Base-by-base conservation (phyloP, 2,888 invertebrate genomes). In the Apocheima hispidaria region DNA sequence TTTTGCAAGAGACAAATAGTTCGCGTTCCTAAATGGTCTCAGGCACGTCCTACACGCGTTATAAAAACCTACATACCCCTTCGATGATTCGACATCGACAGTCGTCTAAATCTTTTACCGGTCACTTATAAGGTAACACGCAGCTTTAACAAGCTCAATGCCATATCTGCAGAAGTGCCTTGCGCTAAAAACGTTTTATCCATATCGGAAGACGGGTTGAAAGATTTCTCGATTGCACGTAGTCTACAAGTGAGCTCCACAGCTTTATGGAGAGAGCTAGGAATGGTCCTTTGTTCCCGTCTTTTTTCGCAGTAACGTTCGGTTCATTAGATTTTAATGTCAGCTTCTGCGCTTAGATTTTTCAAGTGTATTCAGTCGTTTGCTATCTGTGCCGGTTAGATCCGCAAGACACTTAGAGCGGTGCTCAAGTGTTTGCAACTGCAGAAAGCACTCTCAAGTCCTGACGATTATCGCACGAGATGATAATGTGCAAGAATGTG, bases 401-500 rank as follows among this genome's bases (percentile, higher is more conserved):
- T 73, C 68, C 63, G 68, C 72, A 64, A 70, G 68, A 68, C 73
- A 71, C 74, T 75, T 72, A 65, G 68, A 60, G 63, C 65, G 71
- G 60, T 73, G 59, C 71, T 59, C 70, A 74, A 77, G 75, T 74
- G 76, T 58, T 61, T 59, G 66, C 67, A 66, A 60, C 65, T 68
- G 70, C 73, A 63, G 62, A 56, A 62, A 58, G 71, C 66, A 70
- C 65, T 69, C 57, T 63, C 74, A 72, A 41, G n/a, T 75, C 71
- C 65, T 55, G 69, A 63, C 65, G 80, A 83, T 83, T 70, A 79
- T 77, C 73, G 46, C 55, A 44, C 44, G 30, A 72, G 78, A 81
- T 82, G 75, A 75, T 61, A 63, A 70, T 67, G 62, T 65, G 71
- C 59, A 61, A 63, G 60, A 64, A 72, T 69, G 71, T 68, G 70